These are phyloP conservation scores for Danio rerio DNA, from an alignment of 2,113 vertebrate genomes.

Conservation along the genomic window GRCz12tu NC_133192.1:23823001-23823500, in stretches of 20 bases:
- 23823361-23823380: neutral
- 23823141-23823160: neutral
- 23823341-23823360: neutral
- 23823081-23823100: too few relatives aligned
- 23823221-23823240: neutral
- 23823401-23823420: neutral
- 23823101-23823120: too few relatives aligned
- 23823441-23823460: neutral
- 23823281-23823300: too few relatives aligned
- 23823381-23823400: conserved; percentile 1
- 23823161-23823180: neutral
- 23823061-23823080: too few relatives aligned
- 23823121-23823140: neutral
- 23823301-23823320: too few relatives aligned
- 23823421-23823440: neutral
- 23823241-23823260: neutral
- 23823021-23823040: too few relatives aligned
- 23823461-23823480: neutral
- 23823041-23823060: too few relatives aligned
- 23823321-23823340: neutral
- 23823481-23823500: neutral
- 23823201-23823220: neutral
- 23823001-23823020: too few relatives aligned
- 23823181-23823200: neutral
- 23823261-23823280: neutral